Percentiles rank a stretch among this genome's conserved stretches.
Conservation (phyloP, 2,888 invertebrate species). For the Agrypnus murinus region DNA sequence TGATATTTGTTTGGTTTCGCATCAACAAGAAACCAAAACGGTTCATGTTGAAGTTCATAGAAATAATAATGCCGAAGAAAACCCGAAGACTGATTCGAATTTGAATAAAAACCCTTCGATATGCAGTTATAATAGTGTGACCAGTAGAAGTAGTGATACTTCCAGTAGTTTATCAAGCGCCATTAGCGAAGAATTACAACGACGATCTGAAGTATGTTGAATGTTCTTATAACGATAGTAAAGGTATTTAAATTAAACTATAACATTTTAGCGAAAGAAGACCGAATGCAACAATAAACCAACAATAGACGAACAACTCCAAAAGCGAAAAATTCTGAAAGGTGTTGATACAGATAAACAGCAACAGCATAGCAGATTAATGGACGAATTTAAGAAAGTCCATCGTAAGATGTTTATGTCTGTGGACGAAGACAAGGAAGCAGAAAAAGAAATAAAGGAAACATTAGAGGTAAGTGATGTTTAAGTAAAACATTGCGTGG, state of each 20-base stretch:
- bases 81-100: slow-evolving; percentile 57
- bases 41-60: slow-evolving; percentile 86
- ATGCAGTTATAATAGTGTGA: slow-evolving; percentile 66
- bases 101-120: slow-evolving; percentile 68
- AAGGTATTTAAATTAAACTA: not conserved
- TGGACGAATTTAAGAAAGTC: slow-evolving; percentile 93
- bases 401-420: slow-evolving; percentile 89
- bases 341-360: slow-evolving; percentile 77
- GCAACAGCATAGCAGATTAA: slow-evolving; percentile 83
- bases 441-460: slow-evolving; percentile 29
- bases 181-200: slow-evolving; percentile 80
- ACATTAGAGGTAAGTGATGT: slow-evolving; percentile 26
- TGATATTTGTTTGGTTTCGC: slow-evolving; percentile 70
- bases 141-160: slow-evolving; percentile 67
- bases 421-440: slow-evolving; percentile 49
- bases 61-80: slow-evolving; percentile 70
- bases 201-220: slow-evolving; percentile 77
- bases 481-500: not conserved
- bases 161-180: slow-evolving; percentile 79
- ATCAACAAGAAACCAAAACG: slow-evolving; percentile 76
- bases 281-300: slow-evolving; percentile 34
- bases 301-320: slow-evolving; percentile 68
- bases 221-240: slow-evolving; percentile 9
- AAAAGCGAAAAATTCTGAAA: slow-evolving; percentile 69
- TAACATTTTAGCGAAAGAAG: slow-evolving; percentile 48